Base-by-base conservation (phyloP, 2,888 invertebrate genomes). In the Lampropteryx suffumata region DNA sequence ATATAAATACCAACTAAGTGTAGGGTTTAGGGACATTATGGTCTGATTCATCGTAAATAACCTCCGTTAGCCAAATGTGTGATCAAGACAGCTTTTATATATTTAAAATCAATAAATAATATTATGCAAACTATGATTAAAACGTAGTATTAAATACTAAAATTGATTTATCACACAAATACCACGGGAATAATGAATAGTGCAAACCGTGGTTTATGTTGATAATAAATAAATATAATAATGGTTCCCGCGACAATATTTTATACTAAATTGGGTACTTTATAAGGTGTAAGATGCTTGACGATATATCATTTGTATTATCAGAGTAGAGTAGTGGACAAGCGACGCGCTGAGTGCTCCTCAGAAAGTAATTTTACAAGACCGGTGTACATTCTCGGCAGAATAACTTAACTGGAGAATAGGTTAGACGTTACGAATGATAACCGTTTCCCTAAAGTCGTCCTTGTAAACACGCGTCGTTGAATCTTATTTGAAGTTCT, bases 251-350 rank as follows among this genome's bases (percentile, higher is more conserved):
- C 52, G 58, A 57, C 65, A 61, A 71, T 73, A 76, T 74, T 76
- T 79, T 70, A 68, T 64, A 69, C 62, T 68, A 73, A 77, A 76
- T 73, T 72, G 71, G 64, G 69, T 69, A 69, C 69, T 73, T 74
- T 71, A 73, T 71, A 73, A 63, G 66, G 65, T 69, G 71, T 67
- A 64, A 68, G 74, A 72, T 73, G 74, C 71, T 55, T 61, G 55
- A 69, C 71, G 59, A 82, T 84, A 77, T 79, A 79, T 83, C 79
- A 80, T 65, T 66, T 61, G 69, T 69, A 75, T 72, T 79, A 79
- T 80, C 69, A 69, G 65, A 62, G 63, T 56, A 63, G 71, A 56
- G 61, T 33, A 67, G 61, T 66, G 63, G 72, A 67, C 65, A 62
- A 62, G 61, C 60, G 64, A 55, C 57, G 52, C 50, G 59, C 57